A percentile compares a stretch with the other conserved stretches of the same genome.
Evolutionary conservation across 2,888 invertebrate species (phyloP).

Genomic region (Nysson spinosus): DNA sequence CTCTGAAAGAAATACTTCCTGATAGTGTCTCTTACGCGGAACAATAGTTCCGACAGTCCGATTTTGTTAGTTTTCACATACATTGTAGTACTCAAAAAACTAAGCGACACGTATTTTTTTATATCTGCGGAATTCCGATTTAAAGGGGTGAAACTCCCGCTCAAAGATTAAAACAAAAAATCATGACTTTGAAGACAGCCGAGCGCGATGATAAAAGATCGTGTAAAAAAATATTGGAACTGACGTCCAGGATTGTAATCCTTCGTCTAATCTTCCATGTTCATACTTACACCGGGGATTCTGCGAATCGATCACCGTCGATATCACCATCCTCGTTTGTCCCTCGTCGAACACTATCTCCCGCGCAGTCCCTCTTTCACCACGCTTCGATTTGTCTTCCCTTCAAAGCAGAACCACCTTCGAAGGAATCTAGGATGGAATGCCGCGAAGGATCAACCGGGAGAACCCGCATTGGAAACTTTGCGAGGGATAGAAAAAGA

Average conservation of each 20-base stretch:
- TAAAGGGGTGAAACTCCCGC: too few relatives aligned
- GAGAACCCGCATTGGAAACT: slow-evolving; percentile 2
- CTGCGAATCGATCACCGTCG: slow-evolving; percentile 57
- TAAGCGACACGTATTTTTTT: too few relatives aligned
- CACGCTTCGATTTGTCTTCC: slow-evolving; percentile 3
- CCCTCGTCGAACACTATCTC: slow-evolving; percentile 1
- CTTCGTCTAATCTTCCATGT: slow-evolving; percentile 7
- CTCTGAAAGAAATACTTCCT: too few relatives aligned
- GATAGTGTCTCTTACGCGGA: too few relatives aligned
- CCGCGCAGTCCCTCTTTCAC: slow-evolving; percentile 29
- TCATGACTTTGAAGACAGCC: background rate
- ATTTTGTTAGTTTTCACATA: too few relatives aligned
- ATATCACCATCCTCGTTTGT: slow-evolving; percentile 41
- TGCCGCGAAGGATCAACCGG: slow-evolving; percentile 28
- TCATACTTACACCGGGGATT: slow-evolving; percentile 41
- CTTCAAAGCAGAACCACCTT: slow-evolving; percentile 2
- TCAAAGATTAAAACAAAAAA: too few relatives aligned
- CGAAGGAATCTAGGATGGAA: slow-evolving; percentile 42
- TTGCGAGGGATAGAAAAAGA: slow-evolving; percentile 3
- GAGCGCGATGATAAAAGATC: background rate
- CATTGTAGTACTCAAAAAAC: too few relatives aligned
- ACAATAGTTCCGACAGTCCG: too few relatives aligned
- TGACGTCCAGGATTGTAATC: slow-evolving; percentile 20
- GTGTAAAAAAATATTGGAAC: slow-evolving; percentile 14
- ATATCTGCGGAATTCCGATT: too few relatives aligned